Evolutionary conservation across 2,888 invertebrate genomes (phyloP), one percentile per base, ranked within the genome.

Genomic region (Galeruca laticollis): DNA sequence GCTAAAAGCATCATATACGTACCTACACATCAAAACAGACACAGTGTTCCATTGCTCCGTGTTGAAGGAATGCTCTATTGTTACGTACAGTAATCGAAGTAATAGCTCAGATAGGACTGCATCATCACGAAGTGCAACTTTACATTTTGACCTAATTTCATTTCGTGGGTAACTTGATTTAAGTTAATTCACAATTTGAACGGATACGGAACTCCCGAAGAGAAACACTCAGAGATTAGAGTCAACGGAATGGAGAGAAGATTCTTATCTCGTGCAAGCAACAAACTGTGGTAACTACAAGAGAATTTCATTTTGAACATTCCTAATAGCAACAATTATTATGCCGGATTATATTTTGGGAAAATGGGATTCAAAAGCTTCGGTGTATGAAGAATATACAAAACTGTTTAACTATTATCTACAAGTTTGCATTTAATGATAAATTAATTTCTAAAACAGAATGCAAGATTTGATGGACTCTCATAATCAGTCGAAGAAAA

Each of bases 181-280:
- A 67, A 59, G 70, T 63, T 70, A 67, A 70, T 70, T 68, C 51
- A 60, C 60, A 47, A 70, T 67, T 70, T 70, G 67, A 63, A 67
- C 67, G 67, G 59, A 59, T 47, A 54, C 62, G 51, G 65, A 67
- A 47, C 59, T 61, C 43, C 66, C 33, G 49, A 57, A 56, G 63
- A 68, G 59, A 43, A 61, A 40, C 20, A 6, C 26, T 6, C 4
- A 6, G 26, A 54, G 56, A 70, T 62, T 70, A 70, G 63, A 66
- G 59, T 43, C 62, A 18, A 10, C 15, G 47, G 33, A 43, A 20
- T 15, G 18, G 59, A 31, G 40, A 47, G 6, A 52, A 60, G 21
- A 67, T 52, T 31, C 15, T 4, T 47, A 64, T 64, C 56, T 56
- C 20, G 40, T 31, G 26, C 10, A 8, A 56, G 52, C 54, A 63